These are phyloP conservation scores for Barbus barbus DNA, from an alignment of 2,113 vertebrate genomes.

Conservation along the genomic window DNA sequence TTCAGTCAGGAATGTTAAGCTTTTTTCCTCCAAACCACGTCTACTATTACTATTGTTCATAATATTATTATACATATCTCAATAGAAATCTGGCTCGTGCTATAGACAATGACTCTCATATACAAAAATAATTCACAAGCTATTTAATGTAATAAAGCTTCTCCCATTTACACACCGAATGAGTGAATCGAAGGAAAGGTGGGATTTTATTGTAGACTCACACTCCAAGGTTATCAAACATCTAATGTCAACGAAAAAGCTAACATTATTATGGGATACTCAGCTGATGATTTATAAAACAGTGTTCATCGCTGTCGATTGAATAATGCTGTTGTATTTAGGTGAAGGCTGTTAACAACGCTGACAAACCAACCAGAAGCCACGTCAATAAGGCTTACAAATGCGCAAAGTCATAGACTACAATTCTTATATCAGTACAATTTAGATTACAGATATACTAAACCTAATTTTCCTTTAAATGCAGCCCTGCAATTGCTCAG, in stretches of 20 bases:
- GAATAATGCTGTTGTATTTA: conserved; percentile 20
- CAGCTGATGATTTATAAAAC: not conserved
- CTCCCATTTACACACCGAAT: conserved; percentile 23
- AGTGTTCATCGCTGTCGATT: not conserved
- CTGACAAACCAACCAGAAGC: conserved; percentile 24
- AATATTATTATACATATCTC: not conserved
- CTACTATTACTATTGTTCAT: conserved; percentile 7
- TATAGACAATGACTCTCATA: not conserved
- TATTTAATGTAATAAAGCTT: not conserved
- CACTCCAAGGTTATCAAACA: conserved; percentile 34
- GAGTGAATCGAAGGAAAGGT: conserved; percentile 48
- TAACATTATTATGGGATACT: not conserved
- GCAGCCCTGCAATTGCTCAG: conserved; percentile 37
- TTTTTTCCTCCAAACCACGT: not conserved
- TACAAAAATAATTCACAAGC: not conserved
- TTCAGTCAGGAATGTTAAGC: not conserved
- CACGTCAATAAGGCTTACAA: conserved; percentile 11
- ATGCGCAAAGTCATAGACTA: conserved; percentile 36
- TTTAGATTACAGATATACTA: not conserved
- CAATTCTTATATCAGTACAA: not conserved
- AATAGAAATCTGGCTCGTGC: not conserved
- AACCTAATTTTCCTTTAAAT: not conserved
- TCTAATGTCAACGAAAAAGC: not conserved
- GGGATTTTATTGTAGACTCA: conserved; percentile 43
- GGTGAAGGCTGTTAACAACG: conserved; percentile 29